phyloP scores from a whole-genome alignment of 2,797 vertebrate genomes.

The Phoebastria nigripes region DNA sequence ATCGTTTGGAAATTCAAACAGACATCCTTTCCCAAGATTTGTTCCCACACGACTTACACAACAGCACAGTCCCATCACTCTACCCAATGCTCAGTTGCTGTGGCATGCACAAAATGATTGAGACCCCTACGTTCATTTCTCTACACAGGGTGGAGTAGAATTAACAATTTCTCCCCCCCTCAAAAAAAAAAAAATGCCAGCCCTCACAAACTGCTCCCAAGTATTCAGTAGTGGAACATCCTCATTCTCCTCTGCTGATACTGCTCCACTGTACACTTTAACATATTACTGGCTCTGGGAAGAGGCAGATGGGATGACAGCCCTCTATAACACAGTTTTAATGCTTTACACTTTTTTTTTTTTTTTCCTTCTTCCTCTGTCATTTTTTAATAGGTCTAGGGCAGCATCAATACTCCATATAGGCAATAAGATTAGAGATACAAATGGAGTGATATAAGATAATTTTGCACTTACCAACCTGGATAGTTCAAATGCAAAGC shows the following conservation, averaged over 20 bases:
- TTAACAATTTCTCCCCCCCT: neutral
- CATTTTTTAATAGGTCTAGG: neutral
- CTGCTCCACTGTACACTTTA: neutral
- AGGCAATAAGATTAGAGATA: neutral
- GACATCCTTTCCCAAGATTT: neutral
- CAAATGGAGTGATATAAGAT: neutral
- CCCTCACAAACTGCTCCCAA: neutral
- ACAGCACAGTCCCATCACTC: neutral
- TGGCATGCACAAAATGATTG: rapidly evolving
- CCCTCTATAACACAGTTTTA: neutral
- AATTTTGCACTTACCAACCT: neutral
- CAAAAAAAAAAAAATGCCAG: neutral
- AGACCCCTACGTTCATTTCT: neutral
- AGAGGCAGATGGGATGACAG: rapidly evolving
- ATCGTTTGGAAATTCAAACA: neutral
- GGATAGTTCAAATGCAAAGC: neutral
- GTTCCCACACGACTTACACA: neutral
- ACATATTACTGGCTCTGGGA: neutral
- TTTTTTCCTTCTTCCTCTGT: neutral
- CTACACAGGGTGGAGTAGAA: neutral
- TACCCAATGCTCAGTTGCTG: neutral
- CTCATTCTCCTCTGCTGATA: neutral
- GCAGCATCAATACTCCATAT: neutral
- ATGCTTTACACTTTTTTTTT: neutral
- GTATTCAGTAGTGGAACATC: rapidly evolving